Conservation (phyloP, 2,888 invertebrate genomes). For the Sphinx pinastri region DNA sequence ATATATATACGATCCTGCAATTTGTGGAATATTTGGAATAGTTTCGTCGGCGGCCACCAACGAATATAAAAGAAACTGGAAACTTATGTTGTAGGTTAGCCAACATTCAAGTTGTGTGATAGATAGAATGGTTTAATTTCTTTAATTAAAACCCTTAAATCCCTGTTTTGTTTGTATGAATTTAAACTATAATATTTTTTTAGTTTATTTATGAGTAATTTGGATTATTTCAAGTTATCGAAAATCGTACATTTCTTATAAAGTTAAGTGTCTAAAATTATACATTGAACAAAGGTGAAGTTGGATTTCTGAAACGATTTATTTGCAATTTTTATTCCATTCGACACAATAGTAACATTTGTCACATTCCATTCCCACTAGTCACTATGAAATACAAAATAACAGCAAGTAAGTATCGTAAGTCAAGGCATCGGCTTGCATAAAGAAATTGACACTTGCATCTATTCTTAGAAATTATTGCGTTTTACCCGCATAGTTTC, state of each 20-base stretch:
- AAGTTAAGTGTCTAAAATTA: too few relatives aligned
- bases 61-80: conserved; percentile 44
- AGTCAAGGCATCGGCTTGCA: background rate
- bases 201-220: too few relatives aligned
- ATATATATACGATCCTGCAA: conserved; percentile 75
- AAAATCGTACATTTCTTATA: too few relatives aligned
- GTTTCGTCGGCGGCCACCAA: conserved; percentile 74
- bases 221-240: too few relatives aligned
- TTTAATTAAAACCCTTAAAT: background rate
- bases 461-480: conserved; percentile 27
- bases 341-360: too few relatives aligned
- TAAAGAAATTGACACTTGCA: conserved; percentile 22
- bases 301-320: too few relatives aligned
- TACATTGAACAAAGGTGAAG: too few relatives aligned
- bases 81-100: conserved; percentile 1
- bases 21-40: conserved; percentile 80
- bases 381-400: conserved; percentile 1
- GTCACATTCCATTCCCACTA: background rate
- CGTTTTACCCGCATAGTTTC: conserved; percentile 46
- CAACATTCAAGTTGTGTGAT: conserved; percentile 2
- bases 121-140: conserved; percentile 2
- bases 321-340: too few relatives aligned
- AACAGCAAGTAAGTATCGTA: background rate
- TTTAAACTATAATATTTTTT: too few relatives aligned
- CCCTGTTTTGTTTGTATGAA: too few relatives aligned